A percentile compares a stretch with the other conserved stretches of the same genome.
These are phyloP conservation scores for Andrena marginata DNA, from an alignment of 2,888 invertebrate genomes.

Conservation along the genomic window DNA sequence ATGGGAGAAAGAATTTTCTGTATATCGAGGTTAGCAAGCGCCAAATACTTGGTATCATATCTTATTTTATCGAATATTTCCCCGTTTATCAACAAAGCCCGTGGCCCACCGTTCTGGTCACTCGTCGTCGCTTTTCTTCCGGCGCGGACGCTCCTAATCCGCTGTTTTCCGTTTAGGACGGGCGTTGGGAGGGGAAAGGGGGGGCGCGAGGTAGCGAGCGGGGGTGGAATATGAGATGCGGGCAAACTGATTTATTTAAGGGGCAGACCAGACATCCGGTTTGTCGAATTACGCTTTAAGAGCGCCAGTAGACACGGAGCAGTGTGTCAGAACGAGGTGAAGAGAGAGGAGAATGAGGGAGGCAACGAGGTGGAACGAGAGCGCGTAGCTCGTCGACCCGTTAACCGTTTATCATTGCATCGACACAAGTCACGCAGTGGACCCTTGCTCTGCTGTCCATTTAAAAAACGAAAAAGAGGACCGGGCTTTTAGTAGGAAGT, in stretches of 20 bases:
- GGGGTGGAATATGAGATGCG: slow-evolving; percentile 82
- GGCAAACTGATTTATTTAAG: slow-evolving; percentile 84
- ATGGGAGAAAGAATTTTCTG: too few species aligned
- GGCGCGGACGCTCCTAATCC: slow-evolving; percentile 1
- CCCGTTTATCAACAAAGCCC: not conserved
- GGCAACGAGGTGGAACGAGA: slow-evolving; percentile 72
- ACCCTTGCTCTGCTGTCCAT: slow-evolving; percentile 67
- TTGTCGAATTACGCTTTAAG: slow-evolving; percentile 81
- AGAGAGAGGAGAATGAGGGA: slow-evolving; percentile 47
- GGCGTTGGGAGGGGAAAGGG: not conserved
- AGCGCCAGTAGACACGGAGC: slow-evolving; percentile 70
- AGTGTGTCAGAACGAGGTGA: slow-evolving; percentile 69
- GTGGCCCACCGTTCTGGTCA: not conserved
- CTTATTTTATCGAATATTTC: too few species aligned
- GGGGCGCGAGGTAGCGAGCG: slow-evolving; percentile 48
- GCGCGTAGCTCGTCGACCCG: slow-evolving; percentile 76
- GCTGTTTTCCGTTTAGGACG: slow-evolving; percentile 29
- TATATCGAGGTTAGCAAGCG: too few species aligned
- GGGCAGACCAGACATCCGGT: slow-evolving; percentile 84
- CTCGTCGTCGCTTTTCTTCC: slow-evolving; percentile 19
- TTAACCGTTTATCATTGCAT: slow-evolving; percentile 82
- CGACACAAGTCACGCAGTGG: slow-evolving; percentile 81
- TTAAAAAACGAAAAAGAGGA: slow-evolving; percentile 74
- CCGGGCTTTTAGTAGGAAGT: slow-evolving; percentile 81
- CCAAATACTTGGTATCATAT: too few species aligned